Percentiles rank a stretch among this genome's conserved stretches.
phyloP scores from a whole-genome alignment of 2,113 vertebrate genomes.

The Leptodactylus fuscus region DNA sequence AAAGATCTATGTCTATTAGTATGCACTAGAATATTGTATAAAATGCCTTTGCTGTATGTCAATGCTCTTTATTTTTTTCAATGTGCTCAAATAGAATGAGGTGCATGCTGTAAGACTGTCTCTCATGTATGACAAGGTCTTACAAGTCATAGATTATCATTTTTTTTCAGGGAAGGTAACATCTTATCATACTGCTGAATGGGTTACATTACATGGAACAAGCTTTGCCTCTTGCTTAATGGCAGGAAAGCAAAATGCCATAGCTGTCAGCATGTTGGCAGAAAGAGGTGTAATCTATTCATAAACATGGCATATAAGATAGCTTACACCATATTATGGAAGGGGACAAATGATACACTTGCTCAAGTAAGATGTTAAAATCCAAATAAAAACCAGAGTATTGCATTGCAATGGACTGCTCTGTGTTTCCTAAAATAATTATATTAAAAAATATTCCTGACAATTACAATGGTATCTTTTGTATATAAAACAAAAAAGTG shows the following conservation, averaged over 20 bases:
- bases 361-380: background rate
- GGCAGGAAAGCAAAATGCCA: background rate
- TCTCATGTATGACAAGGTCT: background rate
- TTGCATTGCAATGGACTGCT: background rate
- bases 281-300: background rate
- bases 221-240: background rate
- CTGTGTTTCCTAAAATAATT: background rate
- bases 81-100: background rate
- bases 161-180: background rate
- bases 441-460: too few relatives aligned
- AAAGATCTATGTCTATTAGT: background rate
- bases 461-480: too few relatives aligned
- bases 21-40: background rate
- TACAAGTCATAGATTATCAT: background rate
- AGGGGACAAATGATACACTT: background rate
- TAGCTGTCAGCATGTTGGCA: background rate
- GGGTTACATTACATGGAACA: background rate
- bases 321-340: background rate
- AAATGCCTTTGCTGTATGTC: background rate
- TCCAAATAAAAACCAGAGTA: background rate
- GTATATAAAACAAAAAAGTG: too few relatives aligned
- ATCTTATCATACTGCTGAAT: background rate
- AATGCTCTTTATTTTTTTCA: background rate
- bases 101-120: background rate
- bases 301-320: slow-evolving; percentile 3